These are phyloP conservation scores for Hipposideros larvatus DNA, from an alignment of 2,797 vertebrate species.

Conservation along the genomic window DNA sequence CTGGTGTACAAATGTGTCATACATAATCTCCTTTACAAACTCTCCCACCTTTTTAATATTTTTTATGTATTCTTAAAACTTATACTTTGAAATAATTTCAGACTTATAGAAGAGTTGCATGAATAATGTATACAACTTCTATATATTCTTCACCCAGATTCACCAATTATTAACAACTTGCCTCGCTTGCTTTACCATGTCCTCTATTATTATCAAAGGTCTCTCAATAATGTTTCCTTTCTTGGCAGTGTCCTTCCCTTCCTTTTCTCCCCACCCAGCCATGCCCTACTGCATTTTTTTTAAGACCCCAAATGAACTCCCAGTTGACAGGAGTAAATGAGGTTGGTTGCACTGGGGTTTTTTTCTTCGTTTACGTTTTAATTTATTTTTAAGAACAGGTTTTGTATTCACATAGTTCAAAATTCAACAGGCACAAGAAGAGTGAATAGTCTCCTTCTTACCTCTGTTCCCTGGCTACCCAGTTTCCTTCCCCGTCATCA, in stretches of 20 bases:
- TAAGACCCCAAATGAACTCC: background rate
- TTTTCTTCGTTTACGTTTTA: constrained; percentile 24
- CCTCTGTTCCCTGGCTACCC: background rate
- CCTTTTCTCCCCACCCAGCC: background rate
- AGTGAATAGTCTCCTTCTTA: background rate
- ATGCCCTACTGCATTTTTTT: background rate
- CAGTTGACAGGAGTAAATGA: background rate
- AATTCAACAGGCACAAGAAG: constrained; percentile 10
- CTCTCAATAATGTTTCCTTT: constrained; percentile 18
- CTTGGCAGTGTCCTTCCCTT: background rate
- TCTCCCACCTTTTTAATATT: background rate
- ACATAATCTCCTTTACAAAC: background rate
- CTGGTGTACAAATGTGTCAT: background rate
- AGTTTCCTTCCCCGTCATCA: background rate
- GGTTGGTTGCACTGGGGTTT: background rate
- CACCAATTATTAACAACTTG: background rate
- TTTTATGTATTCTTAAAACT: constrained; percentile 41
- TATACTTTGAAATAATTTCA: constrained; percentile 56
- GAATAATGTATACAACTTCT: background rate
- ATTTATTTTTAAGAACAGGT: constrained; percentile 51
- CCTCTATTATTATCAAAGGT: background rate
- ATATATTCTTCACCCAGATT: background rate
- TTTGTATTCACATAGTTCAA: constrained; percentile 34
- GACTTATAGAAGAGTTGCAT: constrained; percentile 28
- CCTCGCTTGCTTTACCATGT: background rate